Conservation (phyloP, 1,140 invertebrate genomes). For the Drosophila subpulchrella region DNA sequence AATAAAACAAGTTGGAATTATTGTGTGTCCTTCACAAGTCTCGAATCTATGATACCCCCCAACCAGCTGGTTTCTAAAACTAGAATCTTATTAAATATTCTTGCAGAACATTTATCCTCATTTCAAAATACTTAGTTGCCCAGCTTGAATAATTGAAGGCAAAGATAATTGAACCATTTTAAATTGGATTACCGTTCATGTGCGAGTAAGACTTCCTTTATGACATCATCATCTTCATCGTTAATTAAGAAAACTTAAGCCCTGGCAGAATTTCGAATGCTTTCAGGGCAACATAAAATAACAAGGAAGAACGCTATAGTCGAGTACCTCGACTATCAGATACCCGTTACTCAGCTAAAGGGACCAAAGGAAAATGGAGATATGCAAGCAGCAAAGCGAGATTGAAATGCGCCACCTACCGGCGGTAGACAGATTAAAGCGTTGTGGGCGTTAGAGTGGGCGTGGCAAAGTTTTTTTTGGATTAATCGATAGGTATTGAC, state of each 20-base stretch:
- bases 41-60: conserved; percentile 44
- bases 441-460: too few relatives aligned
- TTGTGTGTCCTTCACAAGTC: background rate
- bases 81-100: conserved; percentile 20
- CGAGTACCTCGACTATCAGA: too few relatives aligned
- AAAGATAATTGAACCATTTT: conserved; percentile 1
- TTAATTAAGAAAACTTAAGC: conserved; percentile 14
- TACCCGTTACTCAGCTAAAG: too few relatives aligned
- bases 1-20: conserved; percentile 52
- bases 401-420: too few relatives aligned
- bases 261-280: conserved; percentile 1
- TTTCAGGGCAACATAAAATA: background rate
- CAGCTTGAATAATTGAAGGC: conserved; percentile 3
- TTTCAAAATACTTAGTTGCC: background rate
- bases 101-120: background rate
- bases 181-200: conserved; percentile 30
- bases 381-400: too few relatives aligned
- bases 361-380: too few relatives aligned
- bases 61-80: background rate
- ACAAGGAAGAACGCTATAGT: too few relatives aligned
- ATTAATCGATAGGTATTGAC: too few relatives aligned
- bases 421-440: too few relatives aligned
- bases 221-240: conserved; percentile 3
- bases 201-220: conserved; percentile 17
- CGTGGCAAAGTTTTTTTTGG: too few relatives aligned